Evolutionary conservation across 2,888 invertebrate genomes (phyloP), one percentile per base, ranked within the genome.

Genomic region (Thysanoteuthis rhombus): DNA sequence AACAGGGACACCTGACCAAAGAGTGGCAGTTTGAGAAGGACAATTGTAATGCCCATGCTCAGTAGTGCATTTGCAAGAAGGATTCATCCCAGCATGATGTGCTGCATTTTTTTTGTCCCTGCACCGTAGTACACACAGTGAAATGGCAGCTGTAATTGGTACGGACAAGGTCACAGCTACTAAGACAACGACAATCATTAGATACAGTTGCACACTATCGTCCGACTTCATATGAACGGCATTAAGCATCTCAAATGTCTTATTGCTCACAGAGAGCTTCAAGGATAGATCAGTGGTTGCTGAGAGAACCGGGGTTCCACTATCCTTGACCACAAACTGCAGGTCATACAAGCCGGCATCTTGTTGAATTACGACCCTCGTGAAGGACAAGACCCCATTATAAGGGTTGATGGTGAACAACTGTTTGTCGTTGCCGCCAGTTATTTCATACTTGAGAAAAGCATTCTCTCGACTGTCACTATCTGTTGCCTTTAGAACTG

Each of bases 1-100:
- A 75, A 75, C 75, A 75, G 75, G 75, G n/a, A 75, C 75, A 75
- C n/a, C 75, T 75, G 75, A 75, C 75, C 75, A 75, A 75, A 75
- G 75, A n/a, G 75, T 75, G n/a, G 75, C 75, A 75, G 75, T 75
- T 19, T 75, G 75, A 75, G 75, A 75, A n/a, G 75, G 75, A 3
- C 75, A 75, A 75, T 36, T 75, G 1, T 75, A 75, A 36, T 75
- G 75, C n/a, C 75, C 75, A 75, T 75, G 75, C 75, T 75, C 75
- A n/a, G 75, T 75, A 4, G 75, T 75, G 75, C 75, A 75, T 36
- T 75, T 75, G 75, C 75, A 75, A 75, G 75, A 75, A 75, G 75
- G 75, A n/a, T 75, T 75, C n/a, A 75, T 75, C 75, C 75, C 75
- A 75, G 75, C n/a, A 16, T 75, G 75, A 19, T 75, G 75, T 25